phyloP scores from a whole-genome alignment of 2,888 invertebrate genomes.

The Acanthosepion lycidas region DNA sequence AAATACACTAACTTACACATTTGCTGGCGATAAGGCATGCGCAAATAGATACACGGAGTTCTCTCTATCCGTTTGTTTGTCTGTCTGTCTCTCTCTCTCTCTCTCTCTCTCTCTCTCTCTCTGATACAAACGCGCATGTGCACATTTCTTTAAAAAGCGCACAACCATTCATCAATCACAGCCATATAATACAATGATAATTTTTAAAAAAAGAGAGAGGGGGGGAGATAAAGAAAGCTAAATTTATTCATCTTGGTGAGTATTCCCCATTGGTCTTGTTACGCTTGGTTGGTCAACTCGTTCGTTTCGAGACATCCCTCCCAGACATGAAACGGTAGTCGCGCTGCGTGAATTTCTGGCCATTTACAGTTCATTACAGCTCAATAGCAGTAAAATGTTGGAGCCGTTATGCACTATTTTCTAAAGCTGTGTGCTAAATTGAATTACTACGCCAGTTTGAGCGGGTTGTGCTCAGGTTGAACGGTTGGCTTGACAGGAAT shows the following conservation, averaged over 20 bases:
- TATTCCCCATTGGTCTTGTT: slow-evolving; percentile 36
- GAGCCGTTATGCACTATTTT: slow-evolving; percentile 46
- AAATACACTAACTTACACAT: background rate
- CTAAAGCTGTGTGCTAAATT: slow-evolving; percentile 43
- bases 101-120: background rate
- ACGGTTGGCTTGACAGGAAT: slow-evolving; percentile 46
- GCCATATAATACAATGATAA: slow-evolving; percentile 1
- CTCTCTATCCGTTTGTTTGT: background rate
- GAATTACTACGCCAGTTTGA: slow-evolving; percentile 41
- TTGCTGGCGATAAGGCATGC: background rate
- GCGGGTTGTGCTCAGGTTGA: slow-evolving; percentile 36
- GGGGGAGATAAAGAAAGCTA: slow-evolving; percentile 13
- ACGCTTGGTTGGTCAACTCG: slow-evolving; percentile 35
- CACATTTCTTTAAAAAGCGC: background rate
- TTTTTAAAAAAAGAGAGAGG: background rate
- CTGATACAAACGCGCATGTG: background rate
- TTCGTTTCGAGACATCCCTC: slow-evolving; percentile 38
- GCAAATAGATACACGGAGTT: background rate
- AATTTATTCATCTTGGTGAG: slow-evolving; percentile 38
- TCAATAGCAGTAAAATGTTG: slow-evolving; percentile 44
- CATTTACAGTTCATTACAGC: slow-evolving; percentile 44
- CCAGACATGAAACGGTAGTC: slow-evolving; percentile 45
- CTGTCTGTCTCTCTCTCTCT: background rate
- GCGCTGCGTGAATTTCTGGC: slow-evolving; percentile 37
- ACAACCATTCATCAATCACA: background rate